Evolutionary conservation across 2,797 vertebrate genomes (phyloP), one percentile per base, ranked within the genome.

Genomic region (Fringilla coelebs): DNA sequence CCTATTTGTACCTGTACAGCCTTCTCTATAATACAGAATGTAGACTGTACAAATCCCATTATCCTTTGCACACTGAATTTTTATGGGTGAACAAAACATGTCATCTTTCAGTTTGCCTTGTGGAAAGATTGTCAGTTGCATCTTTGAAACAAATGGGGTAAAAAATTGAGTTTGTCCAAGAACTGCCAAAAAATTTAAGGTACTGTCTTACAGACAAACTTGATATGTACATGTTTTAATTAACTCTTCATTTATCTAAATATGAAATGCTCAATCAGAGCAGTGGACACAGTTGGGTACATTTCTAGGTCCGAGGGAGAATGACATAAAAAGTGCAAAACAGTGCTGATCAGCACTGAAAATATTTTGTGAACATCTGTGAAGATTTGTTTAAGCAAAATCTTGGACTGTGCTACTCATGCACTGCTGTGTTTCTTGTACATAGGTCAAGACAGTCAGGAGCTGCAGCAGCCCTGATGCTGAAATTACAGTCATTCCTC

Each of bases 401-500:
- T 74, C 32, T 31, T 74, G 75, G 32, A 17, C 87, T 93, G 3
- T 26, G 62, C 34, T 84, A 10, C 51, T 91, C 22, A 3, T 15
- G 55, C 48, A 40, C 79, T 91, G 61, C 57, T 58, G 15, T 77
- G 67, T 82, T 95, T 49, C 54, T 68, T 43, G 43, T 66, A 19
- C 65, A 11, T 34, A 52, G 60, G 45, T 93, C 73, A 85, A 62
- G 90, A 76, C 26, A 78, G 81, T 49, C 52, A 80, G 60, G 68
- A 85, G 45, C 1, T 94, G 52, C 60, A 62, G 75, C 81, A 92
- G 73, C 60, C 89, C 57, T 60, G 45, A 29, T 62, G 63, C 67
- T 96, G 87, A 80, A 94, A 86, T 95, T 93, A 18, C 71, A 72
- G 2, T 62, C 41, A 31, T 94, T 63, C 45, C 49, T 92, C 65